These are phyloP conservation scores for Nothocercus nigrocapillus DNA, from an alignment of 2,113 vertebrate genomes.

Conservation along the genomic window DNA sequence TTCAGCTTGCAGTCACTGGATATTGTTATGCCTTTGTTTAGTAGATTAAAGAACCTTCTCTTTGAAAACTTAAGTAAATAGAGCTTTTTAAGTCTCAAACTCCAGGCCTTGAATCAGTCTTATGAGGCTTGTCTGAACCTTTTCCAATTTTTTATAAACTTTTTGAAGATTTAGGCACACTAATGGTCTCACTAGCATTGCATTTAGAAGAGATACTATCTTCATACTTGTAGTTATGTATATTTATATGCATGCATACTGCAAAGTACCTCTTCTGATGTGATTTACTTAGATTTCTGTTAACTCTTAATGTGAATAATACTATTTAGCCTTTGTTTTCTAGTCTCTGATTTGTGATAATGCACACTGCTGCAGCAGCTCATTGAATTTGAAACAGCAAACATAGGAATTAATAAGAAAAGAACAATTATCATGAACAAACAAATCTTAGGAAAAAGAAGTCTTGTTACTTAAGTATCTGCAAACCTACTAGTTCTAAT, in stretches of 20 bases:
- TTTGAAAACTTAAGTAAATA: constrained; percentile 38
- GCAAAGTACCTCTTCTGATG: not conserved
- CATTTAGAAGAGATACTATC: not conserved
- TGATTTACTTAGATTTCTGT: not conserved
- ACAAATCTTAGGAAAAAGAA: not conserved
- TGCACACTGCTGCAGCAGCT: not conserved
- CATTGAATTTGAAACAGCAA: not conserved
- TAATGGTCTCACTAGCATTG: not conserved
- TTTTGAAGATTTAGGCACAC: not conserved
- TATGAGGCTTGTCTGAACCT: constrained; percentile 3
- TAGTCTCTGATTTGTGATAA: not conserved
- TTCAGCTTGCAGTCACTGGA: not conserved
- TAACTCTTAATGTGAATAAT: not conserved
- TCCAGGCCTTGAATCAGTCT: not conserved
- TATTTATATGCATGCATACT: not conserved
- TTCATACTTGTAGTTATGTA: not conserved
- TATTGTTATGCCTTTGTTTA: constrained; percentile 29
- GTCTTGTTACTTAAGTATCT: not conserved
- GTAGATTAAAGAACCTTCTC: constrained; percentile 7
- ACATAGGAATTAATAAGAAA: not conserved
- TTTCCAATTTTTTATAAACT: not conserved
- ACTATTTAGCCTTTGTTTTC: not conserved
- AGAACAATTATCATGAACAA: not conserved
- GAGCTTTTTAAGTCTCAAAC: constrained; percentile 8
- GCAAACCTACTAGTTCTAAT: not conserved